Base-by-base conservation (phyloP, 2,797 vertebrate species). In the Pseudochirops corinnae region DNA sequence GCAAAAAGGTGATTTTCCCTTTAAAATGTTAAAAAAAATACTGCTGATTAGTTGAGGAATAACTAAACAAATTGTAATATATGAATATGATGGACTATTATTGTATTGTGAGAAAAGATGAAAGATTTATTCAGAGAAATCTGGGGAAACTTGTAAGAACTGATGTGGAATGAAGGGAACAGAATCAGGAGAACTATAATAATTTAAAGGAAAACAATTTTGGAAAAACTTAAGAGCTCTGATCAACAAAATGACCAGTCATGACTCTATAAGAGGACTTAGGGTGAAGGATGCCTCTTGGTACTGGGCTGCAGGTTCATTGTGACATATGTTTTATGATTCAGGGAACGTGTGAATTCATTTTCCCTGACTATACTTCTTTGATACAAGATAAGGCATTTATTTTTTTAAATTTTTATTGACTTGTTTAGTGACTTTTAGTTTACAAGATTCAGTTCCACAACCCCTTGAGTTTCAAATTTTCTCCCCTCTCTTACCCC, bases 1-100 rank as follows among this genome's bases (percentile, higher is more conserved):
- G 60, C 33, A 96, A 97, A 93, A 96, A 56, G 0, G 92, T 93
- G 0, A 33, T 52, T 92, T 93, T 55, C 82, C 4, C 33, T 93
- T 91, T 46, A 55, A 90, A 18, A n/a, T 67, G 16, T 82, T 46
- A 82, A 82, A 67, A 56, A 62, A 33, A 82, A 9, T 82, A 7
- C 21, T 14, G 13, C 60, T 12, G 3, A 3, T 24, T 82, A 46
- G 21, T 46, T 82, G 11, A 82, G 18, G 5, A 9, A 24, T 67
- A 67, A n/a, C 33, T 67, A 82, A 46, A 46, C n/a, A 82, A 82
- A 24, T 46, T 39, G 39, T 46, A 24, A 2, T 3, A 46, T 24
- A 82, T 46, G 6, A 95, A 50, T 0, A 52, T 2, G 56, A 53
- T n/a, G n/a, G 93, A 57, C 3, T 92, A 92, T 60, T 39, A 24